phyloP scores from a whole-genome alignment of 2,797 vertebrate genomes.

The Mallotus villosus region DNA sequence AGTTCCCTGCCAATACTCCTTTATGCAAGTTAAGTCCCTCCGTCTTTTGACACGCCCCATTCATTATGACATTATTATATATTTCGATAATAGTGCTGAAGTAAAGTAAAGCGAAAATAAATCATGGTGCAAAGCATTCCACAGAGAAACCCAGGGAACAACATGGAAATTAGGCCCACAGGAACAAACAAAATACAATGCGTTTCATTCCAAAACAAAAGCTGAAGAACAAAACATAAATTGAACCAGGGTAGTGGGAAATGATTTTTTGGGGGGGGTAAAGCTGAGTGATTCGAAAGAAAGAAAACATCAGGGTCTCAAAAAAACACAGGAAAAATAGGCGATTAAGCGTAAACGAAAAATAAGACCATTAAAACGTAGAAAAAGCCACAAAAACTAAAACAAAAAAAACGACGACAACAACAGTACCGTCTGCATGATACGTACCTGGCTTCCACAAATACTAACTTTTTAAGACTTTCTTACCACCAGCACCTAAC shows the following conservation, averaged over 20 bases:
- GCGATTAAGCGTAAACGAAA: conserved; percentile 53
- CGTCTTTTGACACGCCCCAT: conserved; percentile 38
- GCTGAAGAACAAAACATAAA: conserved; percentile 49
- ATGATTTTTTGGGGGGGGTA: conserved; percentile 48
- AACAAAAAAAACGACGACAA: conserved; percentile 9
- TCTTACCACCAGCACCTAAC: conserved; percentile 81
- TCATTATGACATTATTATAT: conserved; percentile 66
- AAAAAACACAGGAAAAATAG: conserved; percentile 58
- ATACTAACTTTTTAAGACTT: conserved; percentile 77
- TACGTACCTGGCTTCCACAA: conserved; percentile 83
- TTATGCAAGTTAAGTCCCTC: conserved; percentile 19
- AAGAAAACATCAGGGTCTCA: conserved; percentile 58
- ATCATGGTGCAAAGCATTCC: conserved; percentile 47
- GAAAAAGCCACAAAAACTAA: conserved; percentile 27
- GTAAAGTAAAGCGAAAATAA: conserved; percentile 48
- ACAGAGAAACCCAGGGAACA: conserved; percentile 49
- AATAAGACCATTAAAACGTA: conserved; percentile 55
- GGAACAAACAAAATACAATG: conserved; percentile 47
- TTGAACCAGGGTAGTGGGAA: conserved; percentile 58
- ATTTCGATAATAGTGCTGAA: conserved; percentile 36
- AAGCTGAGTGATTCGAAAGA: conserved; percentile 65
- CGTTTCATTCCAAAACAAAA: conserved; percentile 56
- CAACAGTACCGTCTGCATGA: conserved; percentile 65
- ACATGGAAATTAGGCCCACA: conserved; percentile 53
- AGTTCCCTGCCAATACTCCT: conserved; percentile 15